Evolutionary conservation across 1,140 invertebrate species (phyloP), one percentile per base, ranked within the genome.

Genomic region (Leptonema lineaticorne): DNA sequence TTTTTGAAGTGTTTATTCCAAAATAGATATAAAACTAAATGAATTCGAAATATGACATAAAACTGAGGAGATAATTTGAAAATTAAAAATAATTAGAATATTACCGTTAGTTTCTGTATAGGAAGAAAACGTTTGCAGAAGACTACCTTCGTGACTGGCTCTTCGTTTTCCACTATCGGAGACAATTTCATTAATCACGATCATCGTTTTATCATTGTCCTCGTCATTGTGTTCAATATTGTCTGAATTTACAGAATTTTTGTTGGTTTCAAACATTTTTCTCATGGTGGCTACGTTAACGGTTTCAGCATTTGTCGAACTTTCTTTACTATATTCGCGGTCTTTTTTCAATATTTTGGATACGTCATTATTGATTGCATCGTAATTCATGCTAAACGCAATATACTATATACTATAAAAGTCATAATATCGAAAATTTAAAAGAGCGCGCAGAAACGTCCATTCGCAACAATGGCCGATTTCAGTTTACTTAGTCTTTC

Each of bases 101-200:
- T 56, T 53, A 53, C 50, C 50, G n/a, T 53, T 53, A 6, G 50
- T 53, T 26, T 53, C 50, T 8, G 22, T 26, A 24, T 53, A 53
- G 1, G 50, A 53, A 20, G 14, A 50, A n/a, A n/a, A n/a, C 16
- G 41, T 24, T 45, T 64, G 62, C 7, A 50, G n/a, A 28, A 64
- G 26, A 18, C 29, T 30, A 0, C 62, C 62, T 50, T 64, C 62
- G 18, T 64, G 62, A 50, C 62, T 64, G 1, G 62, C 62, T 30
- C 62, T 1, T 50, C 62, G 28, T 50, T 45, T 46, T n/a, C 59
- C 59, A 62, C 59, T 62, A 24, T 11, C 45, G 1, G 59, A 62
- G 22, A 53, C 8, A 53, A 7, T 26, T 1, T 53, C 50, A 11
- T 53, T 26, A 1, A 11, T 22, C 20, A 53, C 6, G 20, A 26